phyloP scores from a whole-genome alignment of 1,140 invertebrate species.

The Zophobas atratus region DNA sequence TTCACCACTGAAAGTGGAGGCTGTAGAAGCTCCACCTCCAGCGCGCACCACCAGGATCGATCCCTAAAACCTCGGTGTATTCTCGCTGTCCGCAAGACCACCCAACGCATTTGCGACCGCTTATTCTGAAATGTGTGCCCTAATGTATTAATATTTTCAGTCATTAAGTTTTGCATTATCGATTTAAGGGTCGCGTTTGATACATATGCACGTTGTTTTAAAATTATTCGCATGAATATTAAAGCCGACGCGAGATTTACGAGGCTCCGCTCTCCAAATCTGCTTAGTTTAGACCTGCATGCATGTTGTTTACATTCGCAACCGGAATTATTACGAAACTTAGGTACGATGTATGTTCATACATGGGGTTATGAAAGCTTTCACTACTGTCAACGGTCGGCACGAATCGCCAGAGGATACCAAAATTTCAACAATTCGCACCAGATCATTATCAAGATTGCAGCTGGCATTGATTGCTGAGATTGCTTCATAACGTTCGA shows the following conservation, averaged over 20 bases:
- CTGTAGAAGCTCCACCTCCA: slow-evolving; percentile 34
- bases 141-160: slow-evolving; percentile 42
- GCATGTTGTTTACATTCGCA: slow-evolving; percentile 27
- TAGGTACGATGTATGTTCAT: not conserved
- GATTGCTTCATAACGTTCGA: too few relatives aligned
- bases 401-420: too few relatives aligned
- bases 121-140: slow-evolving; percentile 37
- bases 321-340: slow-evolving; percentile 18
- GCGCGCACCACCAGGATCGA: slow-evolving; percentile 34
- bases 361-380: too few relatives aligned
- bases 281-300: slow-evolving; percentile 34
- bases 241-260: slow-evolving; percentile 31
- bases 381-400: too few relatives aligned
- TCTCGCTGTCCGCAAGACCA: slow-evolving; percentile 40
- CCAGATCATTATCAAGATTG: too few relatives aligned
- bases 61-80: slow-evolving; percentile 38
- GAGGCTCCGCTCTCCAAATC: slow-evolving; percentile 21
- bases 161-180: slow-evolving; percentile 41
- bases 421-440: too few relatives aligned
- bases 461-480: too few relatives aligned
- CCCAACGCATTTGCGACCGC: slow-evolving; percentile 40
- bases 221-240: slow-evolving; percentile 40
- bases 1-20: slow-evolving; percentile 27
- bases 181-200: slow-evolving; percentile 30
- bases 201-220: slow-evolving; percentile 42